phyloP scores from a whole-genome alignment of 2,888 invertebrate species.

The Creontiades dilutus region DNA sequence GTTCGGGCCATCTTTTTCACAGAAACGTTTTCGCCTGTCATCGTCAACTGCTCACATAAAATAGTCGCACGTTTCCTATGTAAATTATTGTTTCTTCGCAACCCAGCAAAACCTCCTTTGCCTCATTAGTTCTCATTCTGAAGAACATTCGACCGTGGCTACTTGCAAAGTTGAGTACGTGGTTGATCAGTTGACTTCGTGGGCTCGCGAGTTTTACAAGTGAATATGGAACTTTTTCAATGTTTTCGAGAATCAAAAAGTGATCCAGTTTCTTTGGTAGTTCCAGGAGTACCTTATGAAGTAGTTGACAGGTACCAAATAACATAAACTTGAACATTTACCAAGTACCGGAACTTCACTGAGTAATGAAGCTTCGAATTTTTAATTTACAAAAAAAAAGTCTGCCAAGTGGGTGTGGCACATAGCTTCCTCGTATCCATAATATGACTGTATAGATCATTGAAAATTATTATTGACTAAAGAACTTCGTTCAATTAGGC shows the following conservation, averaged over 20 bases:
- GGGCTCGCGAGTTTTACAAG: neutral
- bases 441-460: no score
- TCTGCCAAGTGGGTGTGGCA: no score
- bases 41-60: conserved; percentile 32
- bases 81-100: neutral
- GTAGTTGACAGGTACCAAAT: neutral
- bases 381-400: no score
- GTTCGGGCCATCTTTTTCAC: neutral
- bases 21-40: conserved; percentile 27
- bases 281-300: neutral
- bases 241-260: conserved; percentile 17
- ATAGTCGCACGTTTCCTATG: conserved; percentile 16
- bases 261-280: neutral
- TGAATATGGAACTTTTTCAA: neutral
- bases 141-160: neutral
- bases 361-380: no score
- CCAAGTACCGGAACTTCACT: no score
- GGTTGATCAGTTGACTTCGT: conserved; percentile 5
- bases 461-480: no score
- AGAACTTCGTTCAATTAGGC: no score
- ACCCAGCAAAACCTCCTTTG: neutral
- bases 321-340: neutral
- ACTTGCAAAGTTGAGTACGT: neutral
- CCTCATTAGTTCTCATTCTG: conserved; percentile 6
- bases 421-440: no score